Percentiles rank a stretch among this genome's conserved stretches.
phyloP scores from a whole-genome alignment of 1,140 invertebrate species.

The Popillia japonica region DNA sequence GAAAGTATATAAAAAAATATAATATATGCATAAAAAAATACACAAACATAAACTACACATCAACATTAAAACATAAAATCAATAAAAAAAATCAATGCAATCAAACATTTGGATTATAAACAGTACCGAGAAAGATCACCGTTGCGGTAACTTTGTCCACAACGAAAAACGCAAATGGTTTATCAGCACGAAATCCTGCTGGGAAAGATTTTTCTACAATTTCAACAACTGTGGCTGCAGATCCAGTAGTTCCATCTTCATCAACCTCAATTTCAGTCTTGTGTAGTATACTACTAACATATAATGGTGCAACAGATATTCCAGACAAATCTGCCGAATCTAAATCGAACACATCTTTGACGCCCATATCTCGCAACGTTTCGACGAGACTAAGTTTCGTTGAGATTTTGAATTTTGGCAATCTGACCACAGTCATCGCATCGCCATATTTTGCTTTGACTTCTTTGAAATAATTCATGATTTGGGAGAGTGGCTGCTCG shows the following conservation, averaged over 20 bases:
- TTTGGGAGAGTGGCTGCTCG: slow-evolving; percentile 63
- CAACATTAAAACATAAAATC: not conserved
- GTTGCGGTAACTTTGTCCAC: not conserved
- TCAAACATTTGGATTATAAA: not conserved
- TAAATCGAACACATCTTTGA: not conserved
- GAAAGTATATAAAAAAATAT: too few species aligned
- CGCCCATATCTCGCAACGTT: not conserved
- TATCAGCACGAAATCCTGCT: not conserved
- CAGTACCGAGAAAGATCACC: not conserved
- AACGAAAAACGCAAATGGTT: not conserved
- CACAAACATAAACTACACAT: not conserved
- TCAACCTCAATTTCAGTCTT: slow-evolving; percentile 1
- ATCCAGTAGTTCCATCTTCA: not conserved
- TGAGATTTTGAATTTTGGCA: slow-evolving; percentile 71
- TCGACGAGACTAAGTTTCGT: not conserved
- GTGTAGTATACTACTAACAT: not conserved
- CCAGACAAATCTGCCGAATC: not conserved
- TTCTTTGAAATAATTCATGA: slow-evolving; percentile 64
- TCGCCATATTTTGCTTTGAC: slow-evolving; percentile 62
- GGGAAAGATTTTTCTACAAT: not conserved
- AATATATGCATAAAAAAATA: not conserved
- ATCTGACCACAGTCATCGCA: slow-evolving; percentile 70
- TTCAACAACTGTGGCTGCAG: not conserved
- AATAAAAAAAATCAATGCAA: not conserved
- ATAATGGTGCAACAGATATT: not conserved